Base-by-base conservation (phyloP, 2,797 vertebrate genomes). In the Bucorvus abyssinicus region DNA sequence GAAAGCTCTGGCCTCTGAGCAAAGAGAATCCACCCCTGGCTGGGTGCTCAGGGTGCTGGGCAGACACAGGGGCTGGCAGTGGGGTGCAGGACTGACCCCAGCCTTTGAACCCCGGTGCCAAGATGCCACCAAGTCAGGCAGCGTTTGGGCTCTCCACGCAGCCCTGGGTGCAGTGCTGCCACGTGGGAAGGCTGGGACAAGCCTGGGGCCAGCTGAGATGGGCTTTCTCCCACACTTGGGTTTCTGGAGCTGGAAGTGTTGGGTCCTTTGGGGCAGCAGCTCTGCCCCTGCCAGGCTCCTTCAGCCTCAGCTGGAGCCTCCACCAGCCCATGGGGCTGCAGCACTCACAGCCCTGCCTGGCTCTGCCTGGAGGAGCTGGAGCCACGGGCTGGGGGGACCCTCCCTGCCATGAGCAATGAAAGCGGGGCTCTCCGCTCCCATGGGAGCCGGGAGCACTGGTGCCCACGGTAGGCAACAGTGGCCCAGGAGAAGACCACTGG, bases 131-230 rank as follows among this genome's bases (percentile, higher is more conserved):
- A 78, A 3, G 8, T 9, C 40, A 27, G 26, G 23, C 40, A 68
- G 71, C 8, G 3, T 53, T 2, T 63, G 49, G 23, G 26, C 32
- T 63, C 67, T 61, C 32, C 59, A 27, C 7, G 1, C 23, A 64
- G 53, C 63, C 40, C 13, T 3, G 10, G 53, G 32, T 47, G 53
- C 0, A 0, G 23, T 45, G 52, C n/a, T 73, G 74, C 36, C 78
- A 15, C 2, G 5, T 23, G 19, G 19, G 21, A 53, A 30, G 32
- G 42, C 81, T 79, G 34, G 44, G 64, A 73, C 40, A 30, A 77
- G 71, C 50, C 55, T 42, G 32, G 40, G 53, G 20, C 34, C 22
- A 70, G 38, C 22, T 36, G 44, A 75, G 34, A 45, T 45, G 63
- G 30, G 32, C 24, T 30, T 85, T 88, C 22, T 83, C 49, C 32